A percentile compares a stretch with the other conserved stretches of the same genome.
These are phyloP conservation scores for Lasiurus borealis DNA, from an alignment of 2,113 vertebrate genomes.

Conservation along the genomic window DNA sequence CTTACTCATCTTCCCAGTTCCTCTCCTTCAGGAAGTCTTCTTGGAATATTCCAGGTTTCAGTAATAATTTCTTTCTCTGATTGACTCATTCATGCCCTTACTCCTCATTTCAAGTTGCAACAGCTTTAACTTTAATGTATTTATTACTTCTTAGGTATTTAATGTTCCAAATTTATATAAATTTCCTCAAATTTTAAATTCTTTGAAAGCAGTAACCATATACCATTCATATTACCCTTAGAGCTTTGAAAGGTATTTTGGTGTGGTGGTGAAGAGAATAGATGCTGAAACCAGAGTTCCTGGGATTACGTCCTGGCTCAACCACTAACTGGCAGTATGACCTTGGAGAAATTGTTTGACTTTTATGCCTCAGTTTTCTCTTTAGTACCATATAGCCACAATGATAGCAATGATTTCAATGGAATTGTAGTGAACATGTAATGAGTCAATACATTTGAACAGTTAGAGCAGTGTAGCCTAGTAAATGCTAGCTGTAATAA, in stretches of 20 bases:
- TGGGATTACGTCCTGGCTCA: not conserved
- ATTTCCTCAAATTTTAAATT: not conserved
- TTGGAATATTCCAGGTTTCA: not conserved
- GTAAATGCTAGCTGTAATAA: not conserved
- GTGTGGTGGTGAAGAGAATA: not conserved
- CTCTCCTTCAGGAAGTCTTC: not conserved
- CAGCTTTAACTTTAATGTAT: not conserved
- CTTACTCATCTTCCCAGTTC: not conserved
- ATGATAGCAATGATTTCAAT: not conserved
- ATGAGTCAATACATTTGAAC: not conserved
- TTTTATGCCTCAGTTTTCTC: not conserved
- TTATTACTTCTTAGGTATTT: not conserved
- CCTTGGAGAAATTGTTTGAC: not conserved
- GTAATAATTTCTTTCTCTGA: not conserved
- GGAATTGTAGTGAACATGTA: not conserved
- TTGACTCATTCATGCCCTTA: not conserved
- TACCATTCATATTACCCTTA: not conserved
- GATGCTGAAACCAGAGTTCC: not conserved
- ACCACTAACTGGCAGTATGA: not conserved
- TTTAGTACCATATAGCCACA: not conserved
- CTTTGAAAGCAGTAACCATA: not conserved
- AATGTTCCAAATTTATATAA: not conserved
- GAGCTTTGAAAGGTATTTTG: not conserved
- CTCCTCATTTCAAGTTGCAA: not conserved
- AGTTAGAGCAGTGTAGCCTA: not conserved